Evolutionary conservation across 2,888 invertebrate genomes (phyloP), one percentile per base, ranked within the genome.

Genomic region (Pyrgus malvae): DNA sequence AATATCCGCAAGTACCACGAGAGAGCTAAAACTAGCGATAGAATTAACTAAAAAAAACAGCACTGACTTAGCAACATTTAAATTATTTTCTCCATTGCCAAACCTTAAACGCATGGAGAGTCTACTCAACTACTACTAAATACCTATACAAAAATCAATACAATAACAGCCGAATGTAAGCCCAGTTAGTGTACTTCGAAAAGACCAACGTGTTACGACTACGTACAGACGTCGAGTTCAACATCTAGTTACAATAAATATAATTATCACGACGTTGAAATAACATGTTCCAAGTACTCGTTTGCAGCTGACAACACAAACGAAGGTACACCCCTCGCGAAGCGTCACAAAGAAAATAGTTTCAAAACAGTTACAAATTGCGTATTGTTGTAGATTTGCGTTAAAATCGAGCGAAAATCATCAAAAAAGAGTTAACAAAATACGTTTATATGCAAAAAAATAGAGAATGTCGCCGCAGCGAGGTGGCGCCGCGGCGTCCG

Each of bases 371-470:
- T 76, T 81, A 83, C 72, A 81, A 78, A 73, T 67, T 65, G n/a
- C n/a, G 71, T 77, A 78, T 77, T 78, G 80, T 65, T 70, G 77
- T 78, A 77, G 74, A 76, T 71, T 72, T 56, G 67, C 69, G 78
- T 80, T 83, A 80, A 78, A 76, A 78, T 78, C 73, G 75, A 79
- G 76, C 82, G 44, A 45, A 51, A 51, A 51, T 38, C 44, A 51
- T 45, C 37, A 37, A 80, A 82, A 84, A 83, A 83, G 77, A 74
- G 77, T 76, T 85, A 85, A 86, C 83, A 85, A 87, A 87, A 85
- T 83, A 84, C 78, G 79, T 84, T 76, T 70, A 78, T 81, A 83
- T 81, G 84, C 79, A 80, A 82, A 80, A n/a, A 51, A 78, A 73
- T 55, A 69, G 72, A 77, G 74, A 75, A 73, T 67, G 62, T 65